Conservation (phyloP, 35 echinoderm and acorn worm genomes). For the Diadema setosum region DNA sequence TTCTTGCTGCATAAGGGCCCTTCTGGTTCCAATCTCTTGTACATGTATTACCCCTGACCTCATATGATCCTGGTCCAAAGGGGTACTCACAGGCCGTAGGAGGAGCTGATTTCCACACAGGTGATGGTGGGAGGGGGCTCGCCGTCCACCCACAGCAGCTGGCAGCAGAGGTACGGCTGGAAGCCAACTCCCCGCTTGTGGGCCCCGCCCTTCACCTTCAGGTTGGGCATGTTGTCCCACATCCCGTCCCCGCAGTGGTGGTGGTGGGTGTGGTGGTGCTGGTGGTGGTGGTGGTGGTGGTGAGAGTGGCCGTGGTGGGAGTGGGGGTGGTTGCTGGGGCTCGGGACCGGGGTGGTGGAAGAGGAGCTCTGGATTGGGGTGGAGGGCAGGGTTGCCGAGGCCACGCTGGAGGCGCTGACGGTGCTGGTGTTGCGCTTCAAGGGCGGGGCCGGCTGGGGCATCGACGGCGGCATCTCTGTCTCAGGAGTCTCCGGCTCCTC, state of each 20-base stretch:
- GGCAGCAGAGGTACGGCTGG: conserved; percentile 76
- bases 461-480: conserved; percentile 70
- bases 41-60: too few species aligned
- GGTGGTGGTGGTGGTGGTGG: background rate
- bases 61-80: background rate
- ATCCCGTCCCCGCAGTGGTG: conserved; percentile 60
- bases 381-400: conserved; percentile 44
- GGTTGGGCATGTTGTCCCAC: conserved; percentile 85
- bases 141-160: conserved; percentile 86
- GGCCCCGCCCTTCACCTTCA: conserved; percentile 71
- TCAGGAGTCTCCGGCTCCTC: conserved; percentile 92
- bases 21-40: too few species aligned
- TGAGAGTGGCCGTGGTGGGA: conserved; percentile 10
- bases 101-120: conserved; percentile 71
- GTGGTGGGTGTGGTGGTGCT: background rate
- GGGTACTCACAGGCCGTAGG: conserved; percentile 89
- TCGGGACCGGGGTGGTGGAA: background rate
- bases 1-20: too few species aligned
- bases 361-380: background rate
- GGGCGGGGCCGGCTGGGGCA: conserved; percentile 53
- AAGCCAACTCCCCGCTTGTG: conserved; percentile 74
- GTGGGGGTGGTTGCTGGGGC: conserved; percentile 17
- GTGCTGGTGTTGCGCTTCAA: conserved; percentile 86
- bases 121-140: conserved; percentile 85
- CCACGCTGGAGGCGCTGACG: conserved; percentile 63